Evolutionary conservation across 1,140 invertebrate genomes (phyloP).

Genomic region (Leptinotarsa undecemlineata): DNA sequence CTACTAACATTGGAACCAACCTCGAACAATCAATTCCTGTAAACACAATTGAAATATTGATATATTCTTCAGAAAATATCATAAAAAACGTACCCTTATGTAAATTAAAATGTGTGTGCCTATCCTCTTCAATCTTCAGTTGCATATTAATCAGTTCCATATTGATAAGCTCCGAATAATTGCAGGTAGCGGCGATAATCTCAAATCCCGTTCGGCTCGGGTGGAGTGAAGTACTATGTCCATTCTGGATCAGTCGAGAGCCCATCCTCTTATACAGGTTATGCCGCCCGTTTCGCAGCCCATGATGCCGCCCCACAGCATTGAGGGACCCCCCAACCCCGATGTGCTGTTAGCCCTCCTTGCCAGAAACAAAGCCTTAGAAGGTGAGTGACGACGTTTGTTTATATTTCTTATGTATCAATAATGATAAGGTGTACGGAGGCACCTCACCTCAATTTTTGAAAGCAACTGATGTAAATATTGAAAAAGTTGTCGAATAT

Average conservation of each 20-base stretch:
- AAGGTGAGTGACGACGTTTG: constrained; percentile 65
- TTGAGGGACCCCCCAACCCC: constrained; percentile 67
- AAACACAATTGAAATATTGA: no score
- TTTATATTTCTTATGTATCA: no score
- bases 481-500: no score
- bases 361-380: constrained; percentile 82
- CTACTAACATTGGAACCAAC: no score
- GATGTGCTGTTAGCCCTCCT: constrained; percentile 81
- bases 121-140: neutral
- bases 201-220: constrained; percentile 12
- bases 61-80: no score
- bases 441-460: no score
- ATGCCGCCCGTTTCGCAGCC: constrained; percentile 50
- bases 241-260: constrained; percentile 54
- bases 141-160: neutral
- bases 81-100: no score
- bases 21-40: no score
- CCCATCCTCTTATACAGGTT: constrained; percentile 47
- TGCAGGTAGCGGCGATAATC: neutral
- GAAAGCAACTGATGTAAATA: no score
- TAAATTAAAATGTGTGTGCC: no score
- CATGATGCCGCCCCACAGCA: constrained; percentile 51
- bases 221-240: constrained; percentile 48
- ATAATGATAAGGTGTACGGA: no score
- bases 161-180: neutral